Percentiles rank a stretch among this genome's conserved stretches.
Conservation (phyloP, 1,140 invertebrate genomes). For the Phthorimaea operculella region DNA sequence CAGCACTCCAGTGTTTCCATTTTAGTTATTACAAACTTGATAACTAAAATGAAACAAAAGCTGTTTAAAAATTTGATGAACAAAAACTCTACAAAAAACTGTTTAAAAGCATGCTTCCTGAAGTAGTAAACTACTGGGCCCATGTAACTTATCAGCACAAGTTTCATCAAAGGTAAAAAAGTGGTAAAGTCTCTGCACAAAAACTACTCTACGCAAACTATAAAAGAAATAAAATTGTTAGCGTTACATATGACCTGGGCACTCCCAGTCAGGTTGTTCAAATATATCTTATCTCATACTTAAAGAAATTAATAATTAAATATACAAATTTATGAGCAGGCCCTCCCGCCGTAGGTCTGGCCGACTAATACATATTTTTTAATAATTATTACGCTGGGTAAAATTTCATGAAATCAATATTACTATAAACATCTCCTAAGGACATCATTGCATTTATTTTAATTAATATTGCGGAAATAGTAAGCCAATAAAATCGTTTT, state of each 20-base stretch:
- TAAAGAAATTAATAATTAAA: conserved; percentile 64
- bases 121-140: no score
- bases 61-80: no score
- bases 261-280: conserved; percentile 56
- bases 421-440: background rate
- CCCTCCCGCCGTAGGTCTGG: conserved; percentile 17
- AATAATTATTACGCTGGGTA: conserved; percentile 36
- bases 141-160: background rate
- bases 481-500: background rate
- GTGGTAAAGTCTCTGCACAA: conserved; percentile 3
- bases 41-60: background rate
- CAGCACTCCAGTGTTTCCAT: no score
- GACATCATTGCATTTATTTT: background rate
- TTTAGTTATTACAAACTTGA: background rate
- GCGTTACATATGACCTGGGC: conserved; percentile 60
- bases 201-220: conserved; percentile 40
- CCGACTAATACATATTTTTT: conserved; percentile 42
- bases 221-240: conserved; percentile 64
- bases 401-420: conserved; percentile 29
- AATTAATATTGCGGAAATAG: background rate
- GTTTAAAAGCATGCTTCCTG: no score
- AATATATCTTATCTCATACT: conserved; percentile 60
- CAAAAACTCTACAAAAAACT: no score
- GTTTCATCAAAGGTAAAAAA: no score
- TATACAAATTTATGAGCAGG: conserved; percentile 51